phyloP scores from a whole-genome alignment of 2,797 vertebrate genomes.

The Sebastes diaconus region DNA sequence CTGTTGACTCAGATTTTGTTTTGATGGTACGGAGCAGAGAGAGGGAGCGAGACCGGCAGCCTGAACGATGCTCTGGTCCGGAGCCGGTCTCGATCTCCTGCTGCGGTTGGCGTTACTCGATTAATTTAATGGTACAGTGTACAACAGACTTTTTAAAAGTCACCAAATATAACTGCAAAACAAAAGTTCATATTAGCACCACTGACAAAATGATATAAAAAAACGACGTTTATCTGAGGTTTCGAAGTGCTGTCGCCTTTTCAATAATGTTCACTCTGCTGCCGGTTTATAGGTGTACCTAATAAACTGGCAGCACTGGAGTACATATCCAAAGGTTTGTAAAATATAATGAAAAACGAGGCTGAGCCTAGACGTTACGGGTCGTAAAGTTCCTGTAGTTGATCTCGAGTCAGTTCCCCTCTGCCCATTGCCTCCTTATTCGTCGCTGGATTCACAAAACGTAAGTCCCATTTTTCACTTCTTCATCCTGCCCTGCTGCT shows the following conservation, averaged over 20 bases:
- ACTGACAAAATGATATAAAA: not conserved
- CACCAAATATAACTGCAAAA: not conserved
- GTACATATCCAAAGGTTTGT: not conserved
- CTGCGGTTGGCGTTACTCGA: not conserved
- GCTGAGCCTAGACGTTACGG: not conserved
- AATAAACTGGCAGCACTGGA: not conserved
- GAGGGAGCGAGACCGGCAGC: not conserved
- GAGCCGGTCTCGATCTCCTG: not conserved
- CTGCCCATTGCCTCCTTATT: not conserved
- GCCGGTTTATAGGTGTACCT: not conserved
- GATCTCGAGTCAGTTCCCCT: not conserved
- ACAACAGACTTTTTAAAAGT: not conserved
- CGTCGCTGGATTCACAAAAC: not conserved
- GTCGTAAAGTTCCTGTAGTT: not conserved
- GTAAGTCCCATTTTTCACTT: not conserved
- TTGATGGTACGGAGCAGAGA: not conserved
- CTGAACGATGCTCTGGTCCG: not conserved
- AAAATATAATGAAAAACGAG: not conserved
- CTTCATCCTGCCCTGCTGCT: not conserved
- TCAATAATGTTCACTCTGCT: too few species aligned
- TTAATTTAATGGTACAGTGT: not conserved
- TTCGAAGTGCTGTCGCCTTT: not conserved
- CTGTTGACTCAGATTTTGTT: not conserved
- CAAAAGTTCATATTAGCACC: not conserved
- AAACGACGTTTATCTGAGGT: too few species aligned